phyloP scores from a whole-genome alignment of 1,140 invertebrate genomes.

The Lordiphosa collinella region DNA sequence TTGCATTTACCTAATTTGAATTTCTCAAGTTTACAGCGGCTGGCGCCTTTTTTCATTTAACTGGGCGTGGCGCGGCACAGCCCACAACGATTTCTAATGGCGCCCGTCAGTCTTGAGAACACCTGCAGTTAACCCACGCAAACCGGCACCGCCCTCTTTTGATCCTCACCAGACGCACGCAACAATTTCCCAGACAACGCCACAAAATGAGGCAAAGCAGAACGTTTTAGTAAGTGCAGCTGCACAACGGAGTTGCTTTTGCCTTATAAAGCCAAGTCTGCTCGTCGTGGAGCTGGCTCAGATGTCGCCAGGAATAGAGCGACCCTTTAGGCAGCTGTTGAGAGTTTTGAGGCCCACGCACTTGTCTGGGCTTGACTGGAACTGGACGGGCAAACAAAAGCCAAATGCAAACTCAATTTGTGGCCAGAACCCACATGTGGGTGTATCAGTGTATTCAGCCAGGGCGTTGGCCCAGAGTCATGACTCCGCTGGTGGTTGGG shows the following conservation, averaged over 20 bases:
- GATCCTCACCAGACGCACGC: conserved; percentile 27
- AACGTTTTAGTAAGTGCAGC: conserved; percentile 44
- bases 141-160: not conserved
- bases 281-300: conserved; percentile 46
- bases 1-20: conserved; percentile 19
- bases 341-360: conserved; percentile 51
- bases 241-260: conserved; percentile 38
- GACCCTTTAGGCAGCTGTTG: conserved; percentile 50
- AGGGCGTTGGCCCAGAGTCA: conserved; percentile 25
- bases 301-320: conserved; percentile 49
- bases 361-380: conserved; percentile 47
- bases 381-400: conserved; percentile 33
- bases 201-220: conserved; percentile 35
- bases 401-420: conserved; percentile 55
- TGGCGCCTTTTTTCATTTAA: conserved; percentile 63
- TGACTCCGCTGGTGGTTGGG: conserved; percentile 20
- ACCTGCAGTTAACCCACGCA: conserved; percentile 63
- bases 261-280: conserved; percentile 54
- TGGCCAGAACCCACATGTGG: conserved; percentile 6
- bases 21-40: not conserved
- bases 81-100: conserved; percentile 47
- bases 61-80: conserved; percentile 43
- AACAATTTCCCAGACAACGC: conserved; percentile 32
- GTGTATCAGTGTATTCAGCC: conserved; percentile 22
- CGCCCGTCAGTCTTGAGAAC: conserved; percentile 68